phyloP scores from a whole-genome alignment of 2,888 invertebrate genomes.

The Ectemnius continuus region DNA sequence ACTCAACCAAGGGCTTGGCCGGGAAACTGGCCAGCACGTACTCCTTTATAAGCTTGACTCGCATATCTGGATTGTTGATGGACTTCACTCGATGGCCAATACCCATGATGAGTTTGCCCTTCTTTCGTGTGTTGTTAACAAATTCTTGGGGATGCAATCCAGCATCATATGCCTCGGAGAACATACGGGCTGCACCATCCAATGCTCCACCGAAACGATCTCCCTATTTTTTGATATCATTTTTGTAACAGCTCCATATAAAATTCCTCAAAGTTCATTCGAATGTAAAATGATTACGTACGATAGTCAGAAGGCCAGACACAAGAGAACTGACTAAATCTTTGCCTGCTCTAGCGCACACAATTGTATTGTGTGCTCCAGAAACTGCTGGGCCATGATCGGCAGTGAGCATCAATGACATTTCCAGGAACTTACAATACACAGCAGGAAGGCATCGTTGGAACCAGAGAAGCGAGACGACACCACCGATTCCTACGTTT shows the following conservation, averaged over 20 bases:
- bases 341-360: constrained; percentile 97
- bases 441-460: constrained; percentile 96
- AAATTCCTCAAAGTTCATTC: too few relatives aligned
- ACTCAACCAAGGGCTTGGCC: constrained; percentile 94
- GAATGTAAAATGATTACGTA: constrained; percentile 79
- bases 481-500: constrained; percentile 98
- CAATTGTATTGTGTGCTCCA: constrained; percentile 99
- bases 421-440: constrained; percentile 98
- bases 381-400: constrained; percentile 99
- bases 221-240: constrained; percentile 81
- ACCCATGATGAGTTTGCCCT: constrained; percentile 99
- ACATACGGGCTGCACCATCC: constrained; percentile 98
- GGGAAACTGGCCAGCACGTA: constrained; percentile 97
- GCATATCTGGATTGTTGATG: constrained; percentile 99
- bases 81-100: constrained; percentile 96
- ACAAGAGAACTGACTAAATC: constrained; percentile 97
- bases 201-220: constrained; percentile 99
- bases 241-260: too few relatives aligned
- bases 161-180: constrained; percentile 96
- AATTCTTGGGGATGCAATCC: constrained; percentile 98
- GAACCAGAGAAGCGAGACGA: constrained; percentile 98
- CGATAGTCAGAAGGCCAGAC: constrained; percentile 97
- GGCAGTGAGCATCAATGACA: constrained; percentile 98
- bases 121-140: constrained; percentile 97
- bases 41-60: constrained; percentile 97